Percentiles rank a stretch among this genome's conserved stretches.
Conservation (phyloP, 2,888 invertebrate species). For the Taphrorychus bicolor region DNA sequence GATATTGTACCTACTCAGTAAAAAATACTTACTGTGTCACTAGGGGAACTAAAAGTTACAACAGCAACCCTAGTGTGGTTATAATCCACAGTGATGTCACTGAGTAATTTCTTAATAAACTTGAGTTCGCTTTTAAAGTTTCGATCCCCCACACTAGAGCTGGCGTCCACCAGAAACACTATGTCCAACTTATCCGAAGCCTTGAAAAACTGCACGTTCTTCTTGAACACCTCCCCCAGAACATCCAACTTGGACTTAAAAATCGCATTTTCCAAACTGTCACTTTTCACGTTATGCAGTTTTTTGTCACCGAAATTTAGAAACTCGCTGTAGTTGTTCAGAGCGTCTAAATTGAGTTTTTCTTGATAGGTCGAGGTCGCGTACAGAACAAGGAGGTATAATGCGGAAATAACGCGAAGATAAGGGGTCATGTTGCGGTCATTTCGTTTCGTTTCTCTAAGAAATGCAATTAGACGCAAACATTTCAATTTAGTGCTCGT, state of each 20-base stretch:
- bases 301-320: constrained; percentile 58
- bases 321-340: constrained; percentile 54
- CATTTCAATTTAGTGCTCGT: constrained; percentile 9
- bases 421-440: constrained; percentile 15
- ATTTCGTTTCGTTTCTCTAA: no score
- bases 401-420: constrained; percentile 16
- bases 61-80: constrained; percentile 70
- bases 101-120: constrained; percentile 71
- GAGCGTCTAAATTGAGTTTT: constrained; percentile 46
- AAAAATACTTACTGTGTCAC: constrained; percentile 61
- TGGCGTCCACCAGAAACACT: constrained; percentile 73
- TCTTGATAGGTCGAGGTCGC: constrained; percentile 21
- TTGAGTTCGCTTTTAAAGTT: constrained; percentile 73
- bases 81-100: constrained; percentile 70
- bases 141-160: constrained; percentile 70
- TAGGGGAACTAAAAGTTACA: constrained; percentile 70
- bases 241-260: constrained; percentile 64
- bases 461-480: constrained; percentile 25
- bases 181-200: constrained; percentile 62
- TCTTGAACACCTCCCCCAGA: constrained; percentile 64
- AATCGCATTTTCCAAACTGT: constrained; percentile 55
- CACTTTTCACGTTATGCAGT: constrained; percentile 47
- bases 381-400: background rate
- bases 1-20: background rate
- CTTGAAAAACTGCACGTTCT: constrained; percentile 64